These are phyloP conservation scores for Beris morrisii DNA, from an alignment of 2,888 invertebrate species.

Conservation along the genomic window DNA sequence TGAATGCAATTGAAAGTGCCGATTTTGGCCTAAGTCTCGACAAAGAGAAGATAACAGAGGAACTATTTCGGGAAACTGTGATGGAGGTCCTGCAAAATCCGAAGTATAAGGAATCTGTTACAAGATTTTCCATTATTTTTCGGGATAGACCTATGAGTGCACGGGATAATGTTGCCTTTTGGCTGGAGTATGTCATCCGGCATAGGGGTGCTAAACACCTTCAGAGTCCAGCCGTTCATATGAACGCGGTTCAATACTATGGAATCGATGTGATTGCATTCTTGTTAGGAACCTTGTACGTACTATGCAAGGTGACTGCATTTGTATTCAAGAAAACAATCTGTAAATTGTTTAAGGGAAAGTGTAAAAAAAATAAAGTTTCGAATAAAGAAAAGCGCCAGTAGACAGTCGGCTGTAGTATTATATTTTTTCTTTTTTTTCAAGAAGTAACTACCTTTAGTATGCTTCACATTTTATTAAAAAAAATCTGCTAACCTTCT, in stretches of 20 bases:
- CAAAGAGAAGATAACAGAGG: constrained; percentile 41
- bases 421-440: too few relatives aligned
- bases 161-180: constrained; percentile 59
- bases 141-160: constrained; percentile 60
- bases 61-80: constrained; percentile 40
- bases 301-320: not conserved
- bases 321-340: constrained; percentile 11
- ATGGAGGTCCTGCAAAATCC: constrained; percentile 44
- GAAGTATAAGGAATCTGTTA: constrained; percentile 47
- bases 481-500: too few relatives aligned
- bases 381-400: not conserved
- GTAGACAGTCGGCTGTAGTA: too few relatives aligned
- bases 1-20: constrained; percentile 42
- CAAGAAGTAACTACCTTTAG: too few relatives aligned
- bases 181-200: constrained; percentile 62
- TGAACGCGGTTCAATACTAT: constrained; percentile 55
- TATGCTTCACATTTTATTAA: too few relatives aligned
- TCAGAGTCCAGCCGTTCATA: constrained; percentile 57
- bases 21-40: constrained; percentile 48
- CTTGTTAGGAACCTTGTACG: not conserved
- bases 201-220: constrained; percentile 59
- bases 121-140: constrained; percentile 55
- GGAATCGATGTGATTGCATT: constrained; percentile 56
- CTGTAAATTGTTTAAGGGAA: not conserved
- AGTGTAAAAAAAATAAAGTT: not conserved